phyloP scores from a whole-genome alignment of 2,888 invertebrate genomes.

The Dicranocentrus wangi region DNA sequence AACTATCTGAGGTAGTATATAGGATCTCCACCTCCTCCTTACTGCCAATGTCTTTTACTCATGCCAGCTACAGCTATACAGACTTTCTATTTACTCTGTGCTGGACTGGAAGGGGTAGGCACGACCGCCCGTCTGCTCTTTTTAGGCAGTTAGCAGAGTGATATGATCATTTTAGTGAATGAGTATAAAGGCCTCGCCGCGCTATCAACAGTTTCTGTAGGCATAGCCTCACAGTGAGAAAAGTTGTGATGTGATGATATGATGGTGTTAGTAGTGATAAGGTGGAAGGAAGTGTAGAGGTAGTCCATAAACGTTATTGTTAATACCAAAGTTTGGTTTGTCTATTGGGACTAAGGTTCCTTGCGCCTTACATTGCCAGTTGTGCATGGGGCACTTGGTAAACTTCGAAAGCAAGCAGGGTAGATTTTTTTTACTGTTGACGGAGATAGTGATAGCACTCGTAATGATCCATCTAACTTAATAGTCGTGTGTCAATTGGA shows the following conservation, averaged over 20 bases:
- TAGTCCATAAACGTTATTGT: slow-evolving; percentile 16
- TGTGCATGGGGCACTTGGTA: too few species aligned
- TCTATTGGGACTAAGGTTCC: slow-evolving; percentile 9
- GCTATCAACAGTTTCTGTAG: slow-evolving; percentile 16
- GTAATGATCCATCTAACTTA: slow-evolving; percentile 18
- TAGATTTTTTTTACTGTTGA: too few species aligned
- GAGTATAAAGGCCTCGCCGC: not conserved
- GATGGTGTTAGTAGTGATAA: not conserved
- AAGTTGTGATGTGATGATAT: slow-evolving; percentile 3
- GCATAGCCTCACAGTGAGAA: not conserved
- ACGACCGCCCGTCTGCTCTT: not conserved
- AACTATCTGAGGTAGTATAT: too few species aligned
- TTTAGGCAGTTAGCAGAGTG: not conserved
- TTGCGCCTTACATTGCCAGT: not conserved
- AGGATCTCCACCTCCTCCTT: not conserved
- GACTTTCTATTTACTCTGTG: too few species aligned
- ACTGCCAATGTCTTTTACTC: not conserved
- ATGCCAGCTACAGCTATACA: too few species aligned
- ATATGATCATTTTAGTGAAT: slow-evolving; percentile 26
- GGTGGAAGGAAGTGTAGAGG: not conserved
- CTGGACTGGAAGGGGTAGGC: not conserved
- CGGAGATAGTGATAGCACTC: too few species aligned
- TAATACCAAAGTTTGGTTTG: slow-evolving; percentile 12
- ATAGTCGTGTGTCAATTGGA: slow-evolving; percentile 12
- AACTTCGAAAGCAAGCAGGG: too few species aligned